Base-by-base conservation (phyloP, 2,797 vertebrate genomes). In the Neostethus bicornis region DNA sequence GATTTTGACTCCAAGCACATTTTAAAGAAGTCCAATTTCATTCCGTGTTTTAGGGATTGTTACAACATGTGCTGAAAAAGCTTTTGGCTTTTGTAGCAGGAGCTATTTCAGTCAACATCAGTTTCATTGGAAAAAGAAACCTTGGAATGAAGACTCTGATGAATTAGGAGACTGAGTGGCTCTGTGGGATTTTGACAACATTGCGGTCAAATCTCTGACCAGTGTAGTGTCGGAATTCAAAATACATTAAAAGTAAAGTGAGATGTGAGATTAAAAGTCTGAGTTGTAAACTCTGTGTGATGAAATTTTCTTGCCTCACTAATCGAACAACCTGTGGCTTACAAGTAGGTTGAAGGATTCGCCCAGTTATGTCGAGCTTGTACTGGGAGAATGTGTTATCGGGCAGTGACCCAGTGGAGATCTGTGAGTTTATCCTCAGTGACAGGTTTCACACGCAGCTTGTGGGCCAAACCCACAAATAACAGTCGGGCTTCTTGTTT, bases 371-470 rank as follows among this genome's bases (percentile, higher is more conserved):
- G 45, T 43, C 58, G 16, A 50, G 45, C 29, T 61, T 66, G 70
- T 51, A 63, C 51, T 21, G n/a, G 28, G 56, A 35, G 55, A 65
- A 47, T 52, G 55, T 61, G 56, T 70, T 66, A 51, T 66, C 78
- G 73, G 81, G 81, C 77, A 81, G 58, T 50, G 61, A 60, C 72
- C 76, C 80, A 82, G 73, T 69, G 55, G 65, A 86, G 71, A 77
- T 80, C 69, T 78, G 41, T 13, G 54, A 78, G 58, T 85, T 82
- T 83, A 85, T 87, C 81, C 61, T 73, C 69, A 65, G 80, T 59
- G 77, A 84, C 83, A 87, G 77, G 68, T 85, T 87, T 89, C 83
- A 82, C 87, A 87, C 57, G 51, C 65, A 70, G 76, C 77, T 68
- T 61, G 78, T 61, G 62, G 78, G 77, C 77, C 83, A 83, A 83